These are phyloP conservation scores for Megalops atlanticus DNA, from an alignment of 2,113 vertebrate genomes.

Conservation along the genomic window DNA sequence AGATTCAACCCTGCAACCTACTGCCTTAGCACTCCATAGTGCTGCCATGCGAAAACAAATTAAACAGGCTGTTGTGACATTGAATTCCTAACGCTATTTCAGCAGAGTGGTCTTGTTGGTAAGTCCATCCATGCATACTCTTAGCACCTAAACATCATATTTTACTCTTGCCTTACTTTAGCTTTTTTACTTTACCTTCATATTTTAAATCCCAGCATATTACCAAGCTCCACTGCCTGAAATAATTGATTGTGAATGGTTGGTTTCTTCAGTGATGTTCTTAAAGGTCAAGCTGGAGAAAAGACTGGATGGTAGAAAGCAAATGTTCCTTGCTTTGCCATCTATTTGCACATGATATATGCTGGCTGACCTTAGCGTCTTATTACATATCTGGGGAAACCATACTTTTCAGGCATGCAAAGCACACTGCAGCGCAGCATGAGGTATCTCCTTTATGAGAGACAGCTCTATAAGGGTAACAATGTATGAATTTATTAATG, in stretches of 20 bases:
- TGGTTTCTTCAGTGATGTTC: constrained; percentile 1
- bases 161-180: background rate
- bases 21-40: too few species aligned
- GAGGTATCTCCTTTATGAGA: too few species aligned
- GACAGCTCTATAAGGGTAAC: too few species aligned
- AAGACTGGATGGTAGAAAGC: background rate
- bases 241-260: background rate
- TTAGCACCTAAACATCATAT: background rate
- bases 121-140: too few species aligned
- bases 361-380: background rate
- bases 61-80: too few species aligned
- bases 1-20: too few species aligned
- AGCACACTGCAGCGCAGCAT: too few species aligned
- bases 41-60: too few species aligned
- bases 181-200: background rate
- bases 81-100: too few species aligned
- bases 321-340: background rate
- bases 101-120: too few species aligned
- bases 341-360: background rate
- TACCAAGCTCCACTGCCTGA: background rate
- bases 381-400: background rate
- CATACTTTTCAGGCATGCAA: too few species aligned
- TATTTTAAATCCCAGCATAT: background rate
- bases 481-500: too few species aligned
- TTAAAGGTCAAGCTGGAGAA: constrained; percentile 8